These are phyloP conservation scores for Sinocyclocheilus anophthalmus DNA, from an alignment of 2,113 vertebrate genomes.

Conservation along the genomic window DNA sequence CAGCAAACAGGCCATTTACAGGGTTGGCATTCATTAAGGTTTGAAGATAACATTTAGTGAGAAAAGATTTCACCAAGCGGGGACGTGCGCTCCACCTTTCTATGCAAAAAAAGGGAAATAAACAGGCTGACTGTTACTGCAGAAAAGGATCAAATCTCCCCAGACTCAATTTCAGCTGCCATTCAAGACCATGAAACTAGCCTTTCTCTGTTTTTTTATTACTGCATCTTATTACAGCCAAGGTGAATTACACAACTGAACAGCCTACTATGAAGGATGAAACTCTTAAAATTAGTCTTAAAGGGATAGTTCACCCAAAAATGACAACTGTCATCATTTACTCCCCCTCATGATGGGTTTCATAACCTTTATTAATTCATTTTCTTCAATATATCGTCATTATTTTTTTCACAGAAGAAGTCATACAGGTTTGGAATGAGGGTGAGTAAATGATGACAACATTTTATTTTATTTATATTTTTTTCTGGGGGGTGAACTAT, in stretches of 20 bases:
- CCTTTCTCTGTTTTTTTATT: constrained; percentile 37
- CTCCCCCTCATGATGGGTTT: not conserved
- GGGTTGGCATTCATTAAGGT: constrained; percentile 52
- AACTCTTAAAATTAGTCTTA: not conserved
- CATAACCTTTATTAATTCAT: not conserved
- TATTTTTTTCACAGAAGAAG: not conserved
- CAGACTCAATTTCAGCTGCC: constrained; percentile 46
- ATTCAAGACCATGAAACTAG: constrained; percentile 44
- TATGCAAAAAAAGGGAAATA: constrained; percentile 46
- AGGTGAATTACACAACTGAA: constrained; percentile 30
- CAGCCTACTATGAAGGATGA: not conserved
- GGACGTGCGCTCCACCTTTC: constrained; percentile 32
- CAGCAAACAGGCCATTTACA: constrained; percentile 48
- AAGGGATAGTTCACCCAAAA: not conserved
- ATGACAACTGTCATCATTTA: not conserved
- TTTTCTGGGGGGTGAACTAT: not conserved
- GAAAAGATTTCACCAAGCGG: constrained; percentile 42
- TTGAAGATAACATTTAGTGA: constrained; percentile 53
- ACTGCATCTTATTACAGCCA: constrained; percentile 31
- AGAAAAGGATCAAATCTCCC: constrained; percentile 39
- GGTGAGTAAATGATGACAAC: not conserved
- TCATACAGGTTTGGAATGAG: not conserved
- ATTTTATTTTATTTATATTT: not conserved
- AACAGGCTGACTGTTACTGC: constrained; percentile 52
- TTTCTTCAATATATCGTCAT: not conserved